phyloP scores from a whole-genome alignment of 2,113 vertebrate species.

The Anoura caudifer region DNA sequence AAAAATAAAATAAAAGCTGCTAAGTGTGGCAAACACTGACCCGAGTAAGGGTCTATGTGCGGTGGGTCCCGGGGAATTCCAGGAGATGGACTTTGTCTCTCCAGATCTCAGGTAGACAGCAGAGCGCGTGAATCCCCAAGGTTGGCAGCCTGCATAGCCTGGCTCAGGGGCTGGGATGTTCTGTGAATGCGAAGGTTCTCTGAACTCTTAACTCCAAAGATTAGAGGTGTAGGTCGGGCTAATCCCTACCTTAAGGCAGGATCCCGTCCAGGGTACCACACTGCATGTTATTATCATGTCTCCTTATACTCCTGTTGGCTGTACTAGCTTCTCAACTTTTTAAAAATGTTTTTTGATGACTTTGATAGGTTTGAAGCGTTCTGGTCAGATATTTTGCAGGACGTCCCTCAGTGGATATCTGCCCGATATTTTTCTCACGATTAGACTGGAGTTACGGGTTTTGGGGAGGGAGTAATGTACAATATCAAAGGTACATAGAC shows the following conservation, averaged over 20 bases:
- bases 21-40: background rate
- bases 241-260: background rate
- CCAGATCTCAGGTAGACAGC: background rate
- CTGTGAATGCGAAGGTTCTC: background rate
- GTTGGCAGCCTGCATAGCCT: background rate
- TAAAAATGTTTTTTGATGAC: background rate
- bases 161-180: background rate
- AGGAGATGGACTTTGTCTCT: background rate
- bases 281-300: background rate
- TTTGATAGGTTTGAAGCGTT: background rate
- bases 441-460: background rate
- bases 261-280: background rate
- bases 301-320: background rate
- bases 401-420: background rate
- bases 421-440: background rate
- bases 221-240: background rate
- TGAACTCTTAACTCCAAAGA: background rate
- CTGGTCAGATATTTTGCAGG: background rate
- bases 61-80: background rate
- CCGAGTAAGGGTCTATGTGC: background rate
- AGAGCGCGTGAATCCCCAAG: background rate
- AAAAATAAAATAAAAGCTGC: background rate
- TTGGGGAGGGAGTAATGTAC: background rate
- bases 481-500: background rate
- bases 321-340: background rate